phyloP scores from a whole-genome alignment of 1,140 invertebrate species.

The Bombus cullumanus region DNA sequence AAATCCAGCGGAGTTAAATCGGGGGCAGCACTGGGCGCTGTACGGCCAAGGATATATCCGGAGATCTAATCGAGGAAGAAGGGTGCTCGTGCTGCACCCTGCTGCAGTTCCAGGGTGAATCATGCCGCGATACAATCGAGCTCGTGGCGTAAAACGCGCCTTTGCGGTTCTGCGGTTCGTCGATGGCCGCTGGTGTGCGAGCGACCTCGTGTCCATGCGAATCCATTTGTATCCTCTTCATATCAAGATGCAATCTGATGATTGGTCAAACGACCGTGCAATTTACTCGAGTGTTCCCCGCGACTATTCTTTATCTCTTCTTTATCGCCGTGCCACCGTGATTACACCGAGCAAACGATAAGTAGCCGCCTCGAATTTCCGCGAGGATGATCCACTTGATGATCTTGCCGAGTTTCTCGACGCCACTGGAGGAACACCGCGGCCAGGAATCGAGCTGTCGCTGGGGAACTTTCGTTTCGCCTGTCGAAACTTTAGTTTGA shows the following conservation, averaged over 20 bases:
- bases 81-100: slow-evolving; percentile 50
- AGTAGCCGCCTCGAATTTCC: neutral
- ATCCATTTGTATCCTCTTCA: slow-evolving; percentile 49
- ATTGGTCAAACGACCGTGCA: slow-evolving; percentile 35
- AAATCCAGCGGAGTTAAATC: neutral
- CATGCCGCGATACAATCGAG: slow-evolving; percentile 59
- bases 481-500: neutral
- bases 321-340: neutral
- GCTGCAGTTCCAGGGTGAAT: slow-evolving; percentile 58
- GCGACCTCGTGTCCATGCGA: slow-evolving; percentile 14
- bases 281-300: slow-evolving; percentile 36
- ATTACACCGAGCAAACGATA: neutral
- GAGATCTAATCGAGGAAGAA: slow-evolving; percentile 37
- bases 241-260: slow-evolving; percentile 45
- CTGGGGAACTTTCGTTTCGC: neutral
- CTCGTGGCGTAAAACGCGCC: neutral
- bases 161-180: slow-evolving; percentile 10
- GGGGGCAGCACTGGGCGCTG: neutral
- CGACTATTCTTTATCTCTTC: slow-evolving; percentile 14
- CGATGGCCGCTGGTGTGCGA: slow-evolving; percentile 37
- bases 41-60: slow-evolving; percentile 21
- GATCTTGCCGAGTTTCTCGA: neutral
- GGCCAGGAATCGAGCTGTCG: neutral
- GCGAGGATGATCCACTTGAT: neutral
- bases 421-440: neutral